Evolutionary conservation across 1,140 invertebrate species (phyloP).

Genomic region (Neoseiulus cucumeris): DNA sequence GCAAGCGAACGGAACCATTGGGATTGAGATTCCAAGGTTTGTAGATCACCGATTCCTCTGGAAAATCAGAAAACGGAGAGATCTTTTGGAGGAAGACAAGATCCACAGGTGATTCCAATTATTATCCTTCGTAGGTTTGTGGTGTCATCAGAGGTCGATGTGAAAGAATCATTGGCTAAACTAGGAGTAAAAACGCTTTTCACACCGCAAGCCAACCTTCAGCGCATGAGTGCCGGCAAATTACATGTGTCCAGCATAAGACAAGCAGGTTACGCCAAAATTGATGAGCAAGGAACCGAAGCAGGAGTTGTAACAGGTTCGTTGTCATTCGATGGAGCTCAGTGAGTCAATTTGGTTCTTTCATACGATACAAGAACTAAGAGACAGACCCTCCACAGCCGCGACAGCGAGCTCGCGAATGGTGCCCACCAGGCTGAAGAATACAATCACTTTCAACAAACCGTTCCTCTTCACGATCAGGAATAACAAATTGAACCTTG

Average conservation of each 20-base stretch:
- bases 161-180: background rate
- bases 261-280: slow-evolving; percentile 1
- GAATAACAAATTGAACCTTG: background rate
- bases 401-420: background rate
- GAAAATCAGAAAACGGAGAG: background rate
- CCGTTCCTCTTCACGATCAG: background rate
- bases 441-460: background rate
- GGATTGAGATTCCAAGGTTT: background rate
- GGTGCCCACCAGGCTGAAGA: background rate
- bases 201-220: background rate
- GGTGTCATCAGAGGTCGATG: background rate
- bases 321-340: background rate
- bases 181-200: background rate
- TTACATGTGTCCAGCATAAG: background rate
- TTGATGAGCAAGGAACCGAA: background rate
- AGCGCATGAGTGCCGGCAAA: background rate
- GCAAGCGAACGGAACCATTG: background rate
- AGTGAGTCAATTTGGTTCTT: background rate
- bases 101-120: no score
- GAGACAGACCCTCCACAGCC: background rate
- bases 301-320: background rate
- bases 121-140: background rate
- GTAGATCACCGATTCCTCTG: background rate
- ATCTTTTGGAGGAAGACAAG: no score
- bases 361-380: no score